These are phyloP conservation scores for Nemotelus pantherinus DNA, from an alignment of 2,888 invertebrate genomes.

Conservation along the genomic window DNA sequence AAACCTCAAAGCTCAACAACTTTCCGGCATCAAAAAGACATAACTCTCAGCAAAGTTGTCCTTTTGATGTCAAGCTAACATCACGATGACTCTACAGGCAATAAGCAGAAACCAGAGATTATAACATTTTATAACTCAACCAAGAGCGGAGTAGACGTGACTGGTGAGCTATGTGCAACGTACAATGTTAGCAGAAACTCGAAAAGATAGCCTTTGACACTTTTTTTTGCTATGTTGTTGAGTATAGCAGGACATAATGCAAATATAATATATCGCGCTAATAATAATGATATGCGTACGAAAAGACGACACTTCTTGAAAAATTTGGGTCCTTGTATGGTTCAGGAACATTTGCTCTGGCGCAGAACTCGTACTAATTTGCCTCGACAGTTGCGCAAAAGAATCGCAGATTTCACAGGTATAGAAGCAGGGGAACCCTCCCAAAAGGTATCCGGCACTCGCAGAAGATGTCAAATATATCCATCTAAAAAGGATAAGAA, in stretches of 20 bases:
- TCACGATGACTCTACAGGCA: too few species aligned
- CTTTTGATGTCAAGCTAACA: constrained; percentile 3
- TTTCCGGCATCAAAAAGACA: constrained; percentile 13
- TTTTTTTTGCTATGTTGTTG: neutral
- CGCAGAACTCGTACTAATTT: neutral
- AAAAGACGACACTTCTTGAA: constrained; percentile 7
- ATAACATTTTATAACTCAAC: neutral
- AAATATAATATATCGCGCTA: constrained; percentile 5
- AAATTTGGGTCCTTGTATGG: neutral
- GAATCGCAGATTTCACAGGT: neutral
- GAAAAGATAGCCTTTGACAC: neutral
- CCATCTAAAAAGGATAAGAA: too few species aligned
- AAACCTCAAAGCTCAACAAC: too few species aligned
- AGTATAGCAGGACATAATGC: neutral
- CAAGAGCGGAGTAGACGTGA: constrained; percentile 7
- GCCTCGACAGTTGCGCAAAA: constrained; percentile 11
- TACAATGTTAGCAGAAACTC: too few species aligned
- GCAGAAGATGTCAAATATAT: neutral
- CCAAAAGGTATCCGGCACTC: neutral
- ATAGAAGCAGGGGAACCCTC: neutral
- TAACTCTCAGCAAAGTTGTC: neutral
- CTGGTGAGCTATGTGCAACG: constrained; percentile 7
- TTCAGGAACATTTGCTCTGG: neutral
- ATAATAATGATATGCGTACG: constrained; percentile 15
- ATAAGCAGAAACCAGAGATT: constrained; percentile 3